phyloP scores from a whole-genome alignment of 1,140 invertebrate species.

The Probaryconus sp. region DNA sequence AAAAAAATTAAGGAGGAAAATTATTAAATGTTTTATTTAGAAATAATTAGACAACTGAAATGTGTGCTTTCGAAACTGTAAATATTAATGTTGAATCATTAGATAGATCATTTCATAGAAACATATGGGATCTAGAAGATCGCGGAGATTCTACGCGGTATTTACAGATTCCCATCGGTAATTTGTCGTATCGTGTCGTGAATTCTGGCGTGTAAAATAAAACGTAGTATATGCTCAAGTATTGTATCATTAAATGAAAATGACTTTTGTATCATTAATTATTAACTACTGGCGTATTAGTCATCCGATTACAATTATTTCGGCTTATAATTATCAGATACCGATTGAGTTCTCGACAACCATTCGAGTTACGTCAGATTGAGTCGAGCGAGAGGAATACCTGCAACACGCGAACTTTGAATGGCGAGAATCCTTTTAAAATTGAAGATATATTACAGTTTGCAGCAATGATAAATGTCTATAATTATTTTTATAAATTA shows the following conservation, averaged over 20 bases:
- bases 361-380: conserved; percentile 7
- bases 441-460: not conserved
- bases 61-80: conserved; percentile 19
- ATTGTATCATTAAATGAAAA: conserved; percentile 19
- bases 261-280: not conserved
- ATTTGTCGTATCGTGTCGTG: conserved; percentile 33
- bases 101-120: conserved; percentile 21
- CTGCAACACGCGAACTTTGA: not conserved
- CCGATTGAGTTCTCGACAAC: conserved; percentile 12
- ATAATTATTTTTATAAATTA: too few relatives aligned
- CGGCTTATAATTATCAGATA: conserved; percentile 5
- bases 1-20: too few relatives aligned
- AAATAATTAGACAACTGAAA: too few relatives aligned
- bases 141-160: conserved; percentile 16
- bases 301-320: conserved; percentile 15
- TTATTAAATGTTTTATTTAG: too few relatives aligned
- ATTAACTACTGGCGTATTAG: not conserved
- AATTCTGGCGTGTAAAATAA: conserved; percentile 27
- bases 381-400: not conserved
- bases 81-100: conserved; percentile 31
- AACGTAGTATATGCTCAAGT: conserved; percentile 21
- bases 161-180: conserved; percentile 34
- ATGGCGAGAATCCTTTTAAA: not conserved
- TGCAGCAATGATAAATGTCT: too few relatives aligned
- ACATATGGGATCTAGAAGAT: conserved; percentile 10